phyloP scores from a whole-genome alignment of 2,113 vertebrate genomes.

The Nibea coibor region DNA sequence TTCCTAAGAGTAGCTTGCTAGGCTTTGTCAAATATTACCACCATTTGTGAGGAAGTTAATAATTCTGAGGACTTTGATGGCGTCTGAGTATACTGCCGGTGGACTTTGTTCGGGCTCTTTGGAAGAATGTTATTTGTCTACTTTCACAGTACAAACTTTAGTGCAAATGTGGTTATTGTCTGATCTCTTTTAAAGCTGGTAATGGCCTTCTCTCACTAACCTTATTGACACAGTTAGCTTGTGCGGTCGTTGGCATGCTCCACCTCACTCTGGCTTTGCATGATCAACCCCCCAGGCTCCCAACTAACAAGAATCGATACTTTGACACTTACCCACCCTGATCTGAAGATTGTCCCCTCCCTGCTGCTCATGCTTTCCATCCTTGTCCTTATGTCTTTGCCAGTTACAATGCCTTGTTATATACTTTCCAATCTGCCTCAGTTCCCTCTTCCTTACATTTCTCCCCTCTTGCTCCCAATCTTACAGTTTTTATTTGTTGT shows the following conservation, averaged over 20 bases:
- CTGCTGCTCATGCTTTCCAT: neutral
- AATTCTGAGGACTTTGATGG: neutral
- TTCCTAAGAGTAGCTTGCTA: neutral
- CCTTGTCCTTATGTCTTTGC: neutral
- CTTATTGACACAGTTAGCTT: conserved; percentile 7
- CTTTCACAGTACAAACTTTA: neutral
- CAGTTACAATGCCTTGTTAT: neutral
- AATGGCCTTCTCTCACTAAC: neutral
- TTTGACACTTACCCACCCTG: neutral
- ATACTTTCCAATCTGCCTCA: neutral
- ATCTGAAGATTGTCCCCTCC: neutral
- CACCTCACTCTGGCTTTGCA: conserved; percentile 8
- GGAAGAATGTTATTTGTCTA: neutral
- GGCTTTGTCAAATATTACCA: neutral
- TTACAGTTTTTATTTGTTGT: neutral
- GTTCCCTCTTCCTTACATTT: neutral
- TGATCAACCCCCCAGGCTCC: conserved; percentile 5
- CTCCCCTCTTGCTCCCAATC: neutral
- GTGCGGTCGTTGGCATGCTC: conserved; percentile 40
- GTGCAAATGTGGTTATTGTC: neutral
- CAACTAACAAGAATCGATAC: conserved; percentile 29
- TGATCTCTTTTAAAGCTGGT: neutral
- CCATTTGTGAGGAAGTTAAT: conserved; percentile 14
- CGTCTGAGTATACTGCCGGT: neutral
- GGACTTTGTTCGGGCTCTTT: neutral